These are phyloP conservation scores for Idaea straminata DNA, from an alignment of 2,888 invertebrate genomes.

Conservation along the genomic window DNA sequence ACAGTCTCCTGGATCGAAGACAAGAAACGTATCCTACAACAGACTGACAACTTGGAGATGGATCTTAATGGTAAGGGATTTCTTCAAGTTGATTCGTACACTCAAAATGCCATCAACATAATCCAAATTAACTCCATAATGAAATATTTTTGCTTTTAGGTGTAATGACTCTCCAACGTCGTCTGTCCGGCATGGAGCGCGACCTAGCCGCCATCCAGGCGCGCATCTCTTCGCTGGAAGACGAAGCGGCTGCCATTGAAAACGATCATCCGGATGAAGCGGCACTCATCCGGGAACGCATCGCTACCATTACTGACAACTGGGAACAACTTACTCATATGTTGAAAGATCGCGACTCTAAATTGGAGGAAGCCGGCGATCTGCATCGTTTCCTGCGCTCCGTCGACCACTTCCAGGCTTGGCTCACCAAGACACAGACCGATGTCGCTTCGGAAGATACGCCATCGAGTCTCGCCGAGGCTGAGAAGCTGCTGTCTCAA, in stretches of 20 bases:
- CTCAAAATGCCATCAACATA: not conserved
- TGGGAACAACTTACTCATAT: conserved; percentile 99
- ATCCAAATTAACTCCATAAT: not conserved
- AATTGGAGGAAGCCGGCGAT: conserved; percentile 99
- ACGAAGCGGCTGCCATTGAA: conserved; percentile 95
- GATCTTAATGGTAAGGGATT: conserved; percentile 87
- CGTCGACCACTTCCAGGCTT: conserved; percentile 99
- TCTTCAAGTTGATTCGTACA: not conserved
- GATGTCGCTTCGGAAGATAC: conserved; percentile 98
- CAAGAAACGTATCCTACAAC: conserved; percentile 98
- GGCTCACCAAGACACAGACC: conserved; percentile 99
- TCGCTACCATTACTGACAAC: conserved; percentile 93
- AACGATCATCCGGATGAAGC: conserved; percentile 97
- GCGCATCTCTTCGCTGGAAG: conserved; percentile 95
- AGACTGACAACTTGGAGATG: conserved; percentile 98
- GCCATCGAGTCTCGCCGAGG: conserved; percentile 95
- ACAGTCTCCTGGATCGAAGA: conserved; percentile 99
- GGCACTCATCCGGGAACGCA: conserved; percentile 92
- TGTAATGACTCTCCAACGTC: conserved; percentile 98
- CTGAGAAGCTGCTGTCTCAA: conserved; percentile 97
- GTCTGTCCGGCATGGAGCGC: conserved; percentile 98
- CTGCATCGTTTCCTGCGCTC: conserved; percentile 98
- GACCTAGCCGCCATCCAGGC: conserved; percentile 99
- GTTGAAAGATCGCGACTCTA: conserved; percentile 98
- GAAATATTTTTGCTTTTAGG: conserved; percentile 53